Conservation (phyloP, 2,797 vertebrate genomes). For the Streptopelia turtur region DNA sequence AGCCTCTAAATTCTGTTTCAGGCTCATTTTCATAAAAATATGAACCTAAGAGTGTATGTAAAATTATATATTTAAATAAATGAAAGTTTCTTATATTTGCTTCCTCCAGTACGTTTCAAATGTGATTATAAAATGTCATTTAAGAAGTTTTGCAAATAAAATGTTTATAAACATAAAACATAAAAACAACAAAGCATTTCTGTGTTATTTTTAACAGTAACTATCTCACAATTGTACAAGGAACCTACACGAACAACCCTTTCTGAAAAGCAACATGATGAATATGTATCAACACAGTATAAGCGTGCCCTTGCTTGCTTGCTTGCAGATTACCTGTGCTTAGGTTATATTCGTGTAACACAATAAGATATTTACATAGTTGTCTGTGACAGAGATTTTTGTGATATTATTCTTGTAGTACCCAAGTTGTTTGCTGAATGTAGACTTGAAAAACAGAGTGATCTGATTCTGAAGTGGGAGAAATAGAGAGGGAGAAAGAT, state of each 20-base stretch:
- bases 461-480: background rate
- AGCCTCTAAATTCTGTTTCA: background rate
- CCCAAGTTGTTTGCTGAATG: background rate
- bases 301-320: background rate
- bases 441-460: background rate
- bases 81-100: background rate
- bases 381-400: background rate
- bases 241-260: background rate
- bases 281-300: background rate
- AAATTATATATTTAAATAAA: background rate
- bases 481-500: background rate
- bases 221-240: background rate
- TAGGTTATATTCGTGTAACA: background rate
- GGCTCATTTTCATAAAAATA: background rate
- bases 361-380: background rate
- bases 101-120: background rate
- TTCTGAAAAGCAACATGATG: background rate
- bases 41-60: background rate
- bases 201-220: background rate
- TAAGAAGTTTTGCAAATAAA: background rate
- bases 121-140: background rate
- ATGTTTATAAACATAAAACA: background rate
- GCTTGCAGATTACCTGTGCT: background rate
- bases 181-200: background rate
- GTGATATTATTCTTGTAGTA: background rate